Evolutionary conservation across 53 echinoderm and acorn worm species (phyloP).

Genomic region (Hippasteria phrygiana): DNA sequence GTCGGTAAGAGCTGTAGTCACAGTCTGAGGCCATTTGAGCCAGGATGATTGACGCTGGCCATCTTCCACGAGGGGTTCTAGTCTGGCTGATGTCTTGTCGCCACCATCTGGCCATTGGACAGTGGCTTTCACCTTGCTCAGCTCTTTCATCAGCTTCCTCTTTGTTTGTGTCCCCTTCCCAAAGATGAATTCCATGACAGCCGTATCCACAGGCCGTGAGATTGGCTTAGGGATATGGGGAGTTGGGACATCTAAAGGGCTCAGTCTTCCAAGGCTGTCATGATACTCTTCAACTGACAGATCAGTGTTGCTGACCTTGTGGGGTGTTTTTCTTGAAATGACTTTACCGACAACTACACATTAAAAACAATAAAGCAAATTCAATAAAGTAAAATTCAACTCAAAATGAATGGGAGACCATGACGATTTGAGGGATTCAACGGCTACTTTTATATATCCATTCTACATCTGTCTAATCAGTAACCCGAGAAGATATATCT

Average conservation of each 20-base stretch:
- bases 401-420: no score
- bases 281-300: constrained; percentile 46
- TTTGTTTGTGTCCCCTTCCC: constrained; percentile 7
- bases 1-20: neutral
- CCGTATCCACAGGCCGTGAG: neutral
- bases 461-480: no score
- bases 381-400: neutral
- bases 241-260: constrained; percentile 47
- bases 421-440: no score
- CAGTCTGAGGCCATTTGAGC: constrained; percentile 40
- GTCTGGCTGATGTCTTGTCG: constrained; percentile 18
- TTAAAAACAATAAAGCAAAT: neutral
- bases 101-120: constrained; percentile 47
- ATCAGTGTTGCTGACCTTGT: neutral
- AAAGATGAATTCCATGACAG: constrained; percentile 37
- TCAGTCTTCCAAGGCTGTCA: constrained; percentile 53
- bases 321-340: constrained; percentile 11
- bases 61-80: constrained; percentile 26
- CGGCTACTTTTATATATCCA: no score
- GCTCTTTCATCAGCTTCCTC: constrained; percentile 21
- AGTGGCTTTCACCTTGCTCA: constrained; percentile 21
- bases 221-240: constrained; percentile 63
- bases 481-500: no score
- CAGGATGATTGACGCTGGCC: constrained; percentile 31
- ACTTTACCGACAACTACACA: constrained; percentile 39